Conservation (phyloP, 1,140 invertebrate species). For the Parasteatoda tepidariorum region DNA sequence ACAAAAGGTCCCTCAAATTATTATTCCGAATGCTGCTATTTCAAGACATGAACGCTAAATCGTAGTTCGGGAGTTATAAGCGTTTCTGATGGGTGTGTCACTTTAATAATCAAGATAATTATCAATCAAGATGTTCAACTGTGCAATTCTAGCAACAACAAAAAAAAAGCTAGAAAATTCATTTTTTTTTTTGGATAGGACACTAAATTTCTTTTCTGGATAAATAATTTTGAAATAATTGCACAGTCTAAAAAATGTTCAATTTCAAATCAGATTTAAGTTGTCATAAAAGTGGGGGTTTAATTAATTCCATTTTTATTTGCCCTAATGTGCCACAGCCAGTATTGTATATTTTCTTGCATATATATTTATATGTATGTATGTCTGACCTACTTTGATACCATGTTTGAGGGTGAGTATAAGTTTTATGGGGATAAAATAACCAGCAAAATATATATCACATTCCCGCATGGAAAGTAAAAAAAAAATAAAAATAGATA, state of each 20-base stretch:
- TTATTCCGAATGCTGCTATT: conserved; percentile 54
- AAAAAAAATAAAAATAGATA: conserved; percentile 60
- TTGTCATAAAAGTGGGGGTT: not conserved
- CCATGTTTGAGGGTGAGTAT: conserved; percentile 47
- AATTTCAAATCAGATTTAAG: not conserved
- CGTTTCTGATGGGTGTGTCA: not conserved
- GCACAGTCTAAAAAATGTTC: not conserved
- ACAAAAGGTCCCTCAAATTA: conserved; percentile 61
- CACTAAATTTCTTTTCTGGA: no score
- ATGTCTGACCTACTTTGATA: conserved; percentile 54
- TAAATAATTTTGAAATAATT: not conserved
- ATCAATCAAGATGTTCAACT: not conserved
- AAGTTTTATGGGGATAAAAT: conserved; percentile 26
- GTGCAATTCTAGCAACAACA: not conserved
- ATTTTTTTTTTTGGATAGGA: no score
- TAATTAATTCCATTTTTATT: not conserved
- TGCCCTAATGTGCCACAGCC: conserved; percentile 59
- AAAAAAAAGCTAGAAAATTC: not conserved
- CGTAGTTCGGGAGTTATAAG: not conserved
- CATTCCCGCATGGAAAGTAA: conserved; percentile 35
- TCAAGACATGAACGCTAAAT: not conserved
- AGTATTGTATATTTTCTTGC: conserved; percentile 41
- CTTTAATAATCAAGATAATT: no score
- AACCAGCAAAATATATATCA: conserved; percentile 55
- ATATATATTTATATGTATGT: conserved; percentile 9